Conservation (phyloP, 2,888 invertebrate species). For the Hypercompe scribonia region DNA sequence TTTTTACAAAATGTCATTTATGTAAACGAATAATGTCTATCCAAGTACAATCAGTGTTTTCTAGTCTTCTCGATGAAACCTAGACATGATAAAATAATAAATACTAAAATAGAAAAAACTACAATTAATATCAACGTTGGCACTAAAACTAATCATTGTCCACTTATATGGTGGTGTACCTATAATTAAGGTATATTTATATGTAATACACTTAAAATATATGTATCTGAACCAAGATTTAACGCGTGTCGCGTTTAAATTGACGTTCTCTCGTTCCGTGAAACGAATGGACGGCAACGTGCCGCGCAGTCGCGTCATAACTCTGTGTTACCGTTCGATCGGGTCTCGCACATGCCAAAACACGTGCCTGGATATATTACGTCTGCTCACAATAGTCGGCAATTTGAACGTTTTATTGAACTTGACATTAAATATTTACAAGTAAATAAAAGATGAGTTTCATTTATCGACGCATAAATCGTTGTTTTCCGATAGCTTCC, state of each 20-base stretch:
- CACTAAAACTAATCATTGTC: neutral
- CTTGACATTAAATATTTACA: neutral
- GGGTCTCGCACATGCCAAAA: constrained; percentile 5
- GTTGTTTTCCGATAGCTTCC: neutral
- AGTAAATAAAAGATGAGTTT: neutral
- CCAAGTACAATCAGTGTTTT: too few species aligned
- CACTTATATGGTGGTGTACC: neutral
- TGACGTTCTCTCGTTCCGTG: constrained; percentile 9
- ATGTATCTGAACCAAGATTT: too few species aligned
- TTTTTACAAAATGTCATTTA: neutral
- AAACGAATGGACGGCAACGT: constrained; percentile 10
- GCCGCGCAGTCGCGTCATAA: constrained; percentile 5
- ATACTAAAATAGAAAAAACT: neutral
- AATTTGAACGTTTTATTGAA: neutral
- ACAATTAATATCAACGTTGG: neutral
- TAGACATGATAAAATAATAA: neutral
- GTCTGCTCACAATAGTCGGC: neutral
- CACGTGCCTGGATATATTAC: constrained; percentile 15
- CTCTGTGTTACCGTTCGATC: neutral
- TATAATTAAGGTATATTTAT: too few species aligned
- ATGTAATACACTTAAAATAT: too few species aligned
- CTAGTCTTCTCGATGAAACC: neutral
- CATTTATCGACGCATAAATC: neutral
- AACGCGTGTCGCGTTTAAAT: neutral
- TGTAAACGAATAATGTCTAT: neutral